A percentile compares a stretch with the other conserved stretches of the same genome.
phyloP scores from a whole-genome alignment of 37 sponge, comb jelly and placozoan species.

The Halichondria panicea region DNA sequence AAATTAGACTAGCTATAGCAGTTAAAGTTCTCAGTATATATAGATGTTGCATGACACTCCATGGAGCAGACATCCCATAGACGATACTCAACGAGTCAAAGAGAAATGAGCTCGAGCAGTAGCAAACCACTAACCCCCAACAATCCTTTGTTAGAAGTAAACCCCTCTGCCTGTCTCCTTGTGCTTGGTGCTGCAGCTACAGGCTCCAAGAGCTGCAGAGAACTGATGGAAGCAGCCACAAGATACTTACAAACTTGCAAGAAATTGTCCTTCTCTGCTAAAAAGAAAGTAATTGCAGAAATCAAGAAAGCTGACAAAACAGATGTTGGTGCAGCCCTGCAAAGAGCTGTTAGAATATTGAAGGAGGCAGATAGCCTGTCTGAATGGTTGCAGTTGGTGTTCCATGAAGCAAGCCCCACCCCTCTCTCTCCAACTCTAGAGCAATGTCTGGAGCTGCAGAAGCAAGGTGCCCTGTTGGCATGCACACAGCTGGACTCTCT shows the following conservation, averaged over 20 bases:
- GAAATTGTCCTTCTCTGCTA: background rate
- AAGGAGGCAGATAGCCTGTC: background rate
- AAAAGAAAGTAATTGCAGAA: too few relatives aligned
- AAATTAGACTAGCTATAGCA: too few relatives aligned
- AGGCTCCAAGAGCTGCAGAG: background rate
- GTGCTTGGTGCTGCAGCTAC: conserved; percentile 26
- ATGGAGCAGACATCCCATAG: too few relatives aligned
- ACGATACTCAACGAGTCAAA: too few relatives aligned
- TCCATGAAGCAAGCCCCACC: background rate
- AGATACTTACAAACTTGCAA: background rate
- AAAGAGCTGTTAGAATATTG: background rate
- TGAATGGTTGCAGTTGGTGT: conserved; percentile 17
- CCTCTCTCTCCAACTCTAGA: background rate
- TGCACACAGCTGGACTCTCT: conserved; percentile 45
- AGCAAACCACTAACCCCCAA: too few relatives aligned
- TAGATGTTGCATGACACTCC: too few relatives aligned
- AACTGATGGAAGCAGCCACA: conserved; percentile 3
- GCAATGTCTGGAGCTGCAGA: conserved; percentile 15
- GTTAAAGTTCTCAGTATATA: too few relatives aligned
- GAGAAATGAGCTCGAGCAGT: too few relatives aligned
- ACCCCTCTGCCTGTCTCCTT: conserved; percentile 36
- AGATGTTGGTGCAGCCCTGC: background rate
- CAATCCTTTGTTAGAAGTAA: conserved; percentile 41
- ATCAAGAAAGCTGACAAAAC: conserved; percentile 1
- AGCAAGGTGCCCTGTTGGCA: conserved; percentile 25